A percentile compares a stretch with the other conserved stretches of the same genome.
These are phyloP conservation scores for Aphrocallistes beatrix DNA, from an alignment of 37 sponge, comb jelly and placozoan genomes.

Conservation along the genomic window DNA sequence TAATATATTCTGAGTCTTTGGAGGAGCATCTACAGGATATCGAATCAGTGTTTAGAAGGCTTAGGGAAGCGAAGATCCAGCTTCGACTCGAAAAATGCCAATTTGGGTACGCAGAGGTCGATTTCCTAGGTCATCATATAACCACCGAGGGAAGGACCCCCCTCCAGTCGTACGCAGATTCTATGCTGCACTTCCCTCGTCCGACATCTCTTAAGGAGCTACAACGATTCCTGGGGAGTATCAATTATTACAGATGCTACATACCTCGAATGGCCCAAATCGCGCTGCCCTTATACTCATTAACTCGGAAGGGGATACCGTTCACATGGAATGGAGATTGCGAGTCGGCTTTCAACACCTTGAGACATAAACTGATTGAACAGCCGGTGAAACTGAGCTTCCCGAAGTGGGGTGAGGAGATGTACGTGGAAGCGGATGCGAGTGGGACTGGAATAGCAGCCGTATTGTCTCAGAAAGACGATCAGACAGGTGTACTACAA, in stretches of 20 bases:
- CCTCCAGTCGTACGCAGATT: background rate
- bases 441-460: no score
- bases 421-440: no score
- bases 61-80: no score
- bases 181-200: constrained; percentile 16
- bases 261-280: background rate
- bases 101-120: background rate
- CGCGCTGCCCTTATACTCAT: constrained; percentile 3
- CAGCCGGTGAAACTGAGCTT: no score
- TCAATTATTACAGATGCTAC: constrained; percentile 27
- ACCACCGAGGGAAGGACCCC: background rate
- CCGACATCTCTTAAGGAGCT: constrained; percentile 12
- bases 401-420: no score
- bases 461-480: no score
- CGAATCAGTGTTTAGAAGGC: background rate
- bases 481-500: no score
- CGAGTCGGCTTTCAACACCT: constrained; percentile 14
- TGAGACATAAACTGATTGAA: constrained; percentile 1
- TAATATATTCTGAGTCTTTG: constrained; percentile 1
- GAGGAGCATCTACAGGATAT: background rate
- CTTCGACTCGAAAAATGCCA: background rate
- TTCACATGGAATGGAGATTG: background rate
- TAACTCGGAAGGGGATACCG: background rate
- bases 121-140: constrained; percentile 16
- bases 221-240: background rate